These are phyloP conservation scores for Tenthredo mesomela DNA, from an alignment of 2,888 invertebrate species.

Conservation along the genomic window DNA sequence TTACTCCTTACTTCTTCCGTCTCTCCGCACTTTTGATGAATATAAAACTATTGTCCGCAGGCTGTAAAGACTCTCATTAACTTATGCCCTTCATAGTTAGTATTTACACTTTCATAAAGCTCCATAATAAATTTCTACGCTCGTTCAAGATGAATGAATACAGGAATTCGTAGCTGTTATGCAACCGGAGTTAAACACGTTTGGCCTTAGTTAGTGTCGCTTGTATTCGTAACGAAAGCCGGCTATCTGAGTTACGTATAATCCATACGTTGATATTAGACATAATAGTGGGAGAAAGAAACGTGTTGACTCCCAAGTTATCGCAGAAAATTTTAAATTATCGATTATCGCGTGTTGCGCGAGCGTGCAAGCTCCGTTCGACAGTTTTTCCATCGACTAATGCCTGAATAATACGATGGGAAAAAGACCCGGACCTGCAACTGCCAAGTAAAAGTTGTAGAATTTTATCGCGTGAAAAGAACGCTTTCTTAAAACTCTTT, in stretches of 20 bases:
- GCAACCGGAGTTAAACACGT: background rate
- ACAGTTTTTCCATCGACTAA: background rate
- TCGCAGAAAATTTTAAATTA: background rate
- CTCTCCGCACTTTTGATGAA: background rate
- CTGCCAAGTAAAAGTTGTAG: constrained; percentile 22
- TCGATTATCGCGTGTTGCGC: constrained; percentile 8
- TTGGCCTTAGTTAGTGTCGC: background rate
- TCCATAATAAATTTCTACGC: background rate
- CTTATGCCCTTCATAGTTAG: background rate
- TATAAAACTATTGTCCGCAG: background rate
- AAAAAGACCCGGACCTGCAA: background rate
- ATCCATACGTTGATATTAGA: background rate
- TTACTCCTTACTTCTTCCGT: background rate
- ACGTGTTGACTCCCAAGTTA: background rate
- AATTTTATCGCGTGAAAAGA: constrained; percentile 25
- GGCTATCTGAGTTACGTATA: background rate
- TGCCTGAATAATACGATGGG: constrained; percentile 2
- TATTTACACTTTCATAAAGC: background rate
- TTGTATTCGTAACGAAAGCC: background rate
- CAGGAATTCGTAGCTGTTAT: background rate
- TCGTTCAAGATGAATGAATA: background rate
- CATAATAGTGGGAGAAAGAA: background rate
- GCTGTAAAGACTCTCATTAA: background rate
- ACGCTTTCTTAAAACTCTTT: constrained; percentile 8
- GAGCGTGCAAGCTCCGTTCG: background rate